Percentiles rank a stretch among this genome's conserved stretches.
These are phyloP conservation scores for Platanista minor DNA, from an alignment of 2,113 vertebrate genomes.

Conservation along the genomic window DNA sequence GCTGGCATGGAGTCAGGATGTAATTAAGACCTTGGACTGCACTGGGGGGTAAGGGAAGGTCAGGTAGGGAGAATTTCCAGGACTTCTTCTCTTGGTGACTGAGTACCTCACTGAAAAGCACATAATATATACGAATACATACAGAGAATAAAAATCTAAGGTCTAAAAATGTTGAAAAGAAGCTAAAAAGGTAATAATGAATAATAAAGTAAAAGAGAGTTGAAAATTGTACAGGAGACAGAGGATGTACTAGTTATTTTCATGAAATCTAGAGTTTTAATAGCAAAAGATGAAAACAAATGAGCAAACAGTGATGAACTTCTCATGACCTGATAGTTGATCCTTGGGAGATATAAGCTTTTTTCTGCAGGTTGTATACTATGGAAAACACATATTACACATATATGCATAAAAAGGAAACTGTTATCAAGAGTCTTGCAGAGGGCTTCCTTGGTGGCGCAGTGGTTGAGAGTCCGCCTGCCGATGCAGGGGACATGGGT, in stretches of 20 bases:
- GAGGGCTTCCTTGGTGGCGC: too few relatives aligned
- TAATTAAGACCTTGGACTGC: not conserved
- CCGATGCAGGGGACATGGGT: too few relatives aligned
- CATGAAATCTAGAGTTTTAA: not conserved
- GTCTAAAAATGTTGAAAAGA: not conserved
- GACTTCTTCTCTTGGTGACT: not conserved
- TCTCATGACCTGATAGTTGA: not conserved
- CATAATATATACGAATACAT: not conserved
- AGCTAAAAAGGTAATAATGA: not conserved
- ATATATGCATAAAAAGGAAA: not conserved
- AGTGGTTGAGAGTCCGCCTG: too few relatives aligned
- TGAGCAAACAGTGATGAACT: not conserved
- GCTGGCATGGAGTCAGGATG: not conserved
- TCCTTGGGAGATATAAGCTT: not conserved
- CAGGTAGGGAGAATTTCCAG: not conserved
- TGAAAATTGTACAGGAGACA: not conserved
- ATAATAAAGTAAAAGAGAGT: not conserved
- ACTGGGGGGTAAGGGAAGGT: not conserved
- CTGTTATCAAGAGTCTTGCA: not conserved
- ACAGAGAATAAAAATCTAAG: not conserved
- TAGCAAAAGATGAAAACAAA: not conserved
- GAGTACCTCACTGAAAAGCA: not conserved
- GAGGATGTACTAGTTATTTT: not conserved
- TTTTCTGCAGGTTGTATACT: not conserved
- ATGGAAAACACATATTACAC: not conserved